Base-by-base conservation (phyloP, 2,888 invertebrate species). In the Sphinx pinastri region DNA sequence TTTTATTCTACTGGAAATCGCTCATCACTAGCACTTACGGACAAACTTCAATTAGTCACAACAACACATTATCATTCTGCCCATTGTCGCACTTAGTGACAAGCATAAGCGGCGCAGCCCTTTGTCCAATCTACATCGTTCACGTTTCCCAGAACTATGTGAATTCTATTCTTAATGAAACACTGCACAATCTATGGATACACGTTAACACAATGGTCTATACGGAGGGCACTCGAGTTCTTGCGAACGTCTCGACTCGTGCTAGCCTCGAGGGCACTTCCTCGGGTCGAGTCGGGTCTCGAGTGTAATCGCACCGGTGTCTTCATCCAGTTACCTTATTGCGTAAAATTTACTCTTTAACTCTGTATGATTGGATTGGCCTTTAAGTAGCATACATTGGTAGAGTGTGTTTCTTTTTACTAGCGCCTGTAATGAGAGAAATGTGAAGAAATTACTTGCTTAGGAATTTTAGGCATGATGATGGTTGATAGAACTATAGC, bases 301-400 rank as follows among this genome's bases (percentile, higher is more conserved):
- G 10, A 70, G 70, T 70, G 58, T 70, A 67, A 70, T 67, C 70
- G 52, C 49, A 63, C 51, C 55, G 57, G 76, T 63, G 73, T 74
- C 78, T 76, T 76, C 77, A 76, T 75, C 72, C 71, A 75, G 73
- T 77, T 77, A 76, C 72, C 74, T 74, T 74, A 72, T 74, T 75
- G 71, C 74, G 71, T 74, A 73, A 76, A 71, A 69, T 59, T 59
- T 68, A 60, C 45, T 63, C 31, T 54, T 63, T 67, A 54, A 63
- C 54, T 52, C 19, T 60, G 13, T 69, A 47, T 63, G 49, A 63
- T 63, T 63, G 19, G 60, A 60, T 60, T 60, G 72, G 75, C 73
- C 73, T 76, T 73, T 78, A 78, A 73, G 67, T 60, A 25, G 19
- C 63, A 52, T 63, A 71, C 72, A 70, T 38, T 38, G 14, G 14